Conservation (phyloP, 2,888 invertebrate species). For the Callyntrura sp. region DNA sequence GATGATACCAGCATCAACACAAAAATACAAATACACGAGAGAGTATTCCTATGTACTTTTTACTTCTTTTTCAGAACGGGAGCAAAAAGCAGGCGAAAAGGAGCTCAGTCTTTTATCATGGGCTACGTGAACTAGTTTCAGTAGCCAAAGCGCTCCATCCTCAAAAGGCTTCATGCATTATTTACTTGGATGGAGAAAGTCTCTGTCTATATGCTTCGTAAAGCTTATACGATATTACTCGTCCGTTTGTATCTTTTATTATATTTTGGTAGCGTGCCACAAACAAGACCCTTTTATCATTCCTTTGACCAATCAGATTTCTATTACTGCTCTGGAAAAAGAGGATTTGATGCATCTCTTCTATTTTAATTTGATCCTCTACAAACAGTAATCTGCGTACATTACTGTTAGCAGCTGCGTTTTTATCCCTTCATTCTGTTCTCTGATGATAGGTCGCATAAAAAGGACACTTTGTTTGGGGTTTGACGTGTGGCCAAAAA, state of each 20-base stretch:
- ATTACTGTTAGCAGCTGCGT: background rate
- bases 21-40: background rate
- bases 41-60: background rate
- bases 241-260: slow-evolving; percentile 54
- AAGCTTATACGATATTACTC: slow-evolving; percentile 14
- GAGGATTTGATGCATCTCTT: slow-evolving; percentile 52
- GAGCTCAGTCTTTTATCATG: slow-evolving; percentile 45
- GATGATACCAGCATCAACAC: slow-evolving; percentile 21
- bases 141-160: slow-evolving; percentile 43
- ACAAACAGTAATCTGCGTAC: background rate
- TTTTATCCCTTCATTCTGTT: background rate
- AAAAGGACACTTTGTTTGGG: background rate
- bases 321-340: slow-evolving; percentile 58
- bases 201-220: background rate
- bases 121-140: slow-evolving; percentile 51
- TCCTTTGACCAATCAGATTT: slow-evolving; percentile 64
- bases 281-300: slow-evolving; percentile 53
- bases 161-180: slow-evolving; percentile 62
- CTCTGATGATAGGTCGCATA: slow-evolving; percentile 6
- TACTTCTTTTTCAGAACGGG: background rate
- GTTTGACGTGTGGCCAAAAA: slow-evolving; percentile 26
- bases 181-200: slow-evolving; percentile 49
- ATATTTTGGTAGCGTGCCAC: slow-evolving; percentile 71
- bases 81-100: background rate
- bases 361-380: slow-evolving; percentile 47